Conservation (phyloP, 2,888 invertebrate genomes). For the Carterocephalus palaemon region DNA sequence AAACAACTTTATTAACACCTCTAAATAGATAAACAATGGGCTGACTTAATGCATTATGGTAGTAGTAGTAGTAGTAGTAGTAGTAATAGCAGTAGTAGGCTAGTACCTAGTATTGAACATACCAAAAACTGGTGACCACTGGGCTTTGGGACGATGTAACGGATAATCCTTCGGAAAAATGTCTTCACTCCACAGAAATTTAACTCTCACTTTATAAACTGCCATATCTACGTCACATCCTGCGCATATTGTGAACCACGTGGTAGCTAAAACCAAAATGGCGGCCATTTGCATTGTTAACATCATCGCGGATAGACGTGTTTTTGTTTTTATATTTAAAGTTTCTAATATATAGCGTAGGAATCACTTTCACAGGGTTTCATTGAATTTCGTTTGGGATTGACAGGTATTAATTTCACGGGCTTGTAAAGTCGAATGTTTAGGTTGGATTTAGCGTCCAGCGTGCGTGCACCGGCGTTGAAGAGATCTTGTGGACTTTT, state of each 20-base stretch:
- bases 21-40: too few relatives aligned
- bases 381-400: conserved; percentile 20
- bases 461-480: conserved; percentile 60
- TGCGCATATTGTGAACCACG: conserved; percentile 36
- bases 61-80: too few relatives aligned
- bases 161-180: conserved; percentile 95
- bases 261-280: conserved; percentile 58
- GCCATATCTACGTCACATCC: conserved; percentile 87
- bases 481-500: conserved; percentile 67
- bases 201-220: conserved; percentile 91
- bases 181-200: conserved; percentile 92
- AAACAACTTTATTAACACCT: too few relatives aligned
- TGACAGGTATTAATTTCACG: conserved; percentile 34
- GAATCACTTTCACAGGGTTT: conserved; percentile 12
- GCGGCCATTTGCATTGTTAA: conserved; percentile 49
- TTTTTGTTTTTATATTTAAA: conserved; percentile 15
- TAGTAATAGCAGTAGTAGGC: too few relatives aligned
- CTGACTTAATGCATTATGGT: too few relatives aligned
- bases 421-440: conserved; percentile 31
- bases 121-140: conserved; percentile 96
- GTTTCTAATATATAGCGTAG: conserved; percentile 8
- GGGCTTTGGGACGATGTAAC: conserved; percentile 92
- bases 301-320: conserved; percentile 50
- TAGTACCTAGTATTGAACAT: too few relatives aligned
- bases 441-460: conserved; percentile 40